Base-by-base conservation (phyloP, 2,113 vertebrate genomes). In the Poeciliopsis occidentalis region DNA sequence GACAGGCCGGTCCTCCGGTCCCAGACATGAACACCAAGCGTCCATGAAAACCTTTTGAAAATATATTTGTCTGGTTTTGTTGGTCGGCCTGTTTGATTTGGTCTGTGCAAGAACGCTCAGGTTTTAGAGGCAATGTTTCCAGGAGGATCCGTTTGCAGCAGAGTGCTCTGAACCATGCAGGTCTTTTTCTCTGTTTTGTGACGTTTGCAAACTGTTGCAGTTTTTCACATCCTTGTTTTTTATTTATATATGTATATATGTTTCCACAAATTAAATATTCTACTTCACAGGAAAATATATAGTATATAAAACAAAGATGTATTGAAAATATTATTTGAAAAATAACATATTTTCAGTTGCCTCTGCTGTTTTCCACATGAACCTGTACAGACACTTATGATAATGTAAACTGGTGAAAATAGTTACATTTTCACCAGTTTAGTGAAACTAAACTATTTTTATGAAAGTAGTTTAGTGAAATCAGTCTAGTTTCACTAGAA, bases 201-300 rank as follows among this genome's bases (percentile, higher is more conserved):
- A 63, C 57, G 63, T 75, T 71, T 75, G 57, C 75, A 34, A 65
- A 68, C 65, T 47, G 72, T 31, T 44, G 30, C n/a, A 64, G 61
- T 60, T 31, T 69, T 64, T 11, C 69, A 82, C 60, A 17, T 82
- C 80, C 75, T 76, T 75, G 27, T 75, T 37, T 37, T 34, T 27
- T 27, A 27, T 27, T 27, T 27, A 27, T 29, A 29, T 29, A 29
- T 29, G 3, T 29, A 29, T 29, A 29, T 3, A 29, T 29, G 29
- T 29, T 29, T 29, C 29, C 29, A 29, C 29, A 29, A 29, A 29
- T 29, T 29, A 29, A 29, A 29, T 29, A 29, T 29, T 29, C 29
- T 29, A 29, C 29, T 29, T 29, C 29, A 3, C 29, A 29, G 29
- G 3, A 29, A 29, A 29, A 29, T 29, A 29, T 29, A 3, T 29